These are phyloP conservation scores for Lucifuga dentata DNA, from an alignment of 2,113 vertebrate genomes.

Conservation along the genomic window DNA sequence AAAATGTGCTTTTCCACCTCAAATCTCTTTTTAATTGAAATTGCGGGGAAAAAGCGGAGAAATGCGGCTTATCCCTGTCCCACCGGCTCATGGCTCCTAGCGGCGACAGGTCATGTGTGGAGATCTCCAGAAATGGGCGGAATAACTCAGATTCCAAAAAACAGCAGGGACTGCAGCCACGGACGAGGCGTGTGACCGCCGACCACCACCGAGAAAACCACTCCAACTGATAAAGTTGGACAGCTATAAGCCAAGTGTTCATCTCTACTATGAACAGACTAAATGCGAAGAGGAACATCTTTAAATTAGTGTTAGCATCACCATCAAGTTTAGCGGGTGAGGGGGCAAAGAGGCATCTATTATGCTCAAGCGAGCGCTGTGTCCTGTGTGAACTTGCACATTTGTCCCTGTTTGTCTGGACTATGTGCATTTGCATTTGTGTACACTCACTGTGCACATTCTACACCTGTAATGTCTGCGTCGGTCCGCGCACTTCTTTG, in stretches of 20 bases:
- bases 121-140: slow-evolving; percentile 70
- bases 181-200: slow-evolving; percentile 28
- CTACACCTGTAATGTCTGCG: slow-evolving; percentile 55
- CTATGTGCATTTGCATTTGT: slow-evolving; percentile 13
- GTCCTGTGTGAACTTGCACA: slow-evolving; percentile 46
- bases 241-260: neutral
- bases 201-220: slow-evolving; percentile 27
- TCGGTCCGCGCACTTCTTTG: slow-evolving; percentile 63
- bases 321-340: slow-evolving; percentile 30
- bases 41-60: slow-evolving; percentile 54
- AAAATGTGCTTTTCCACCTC: slow-evolving; percentile 76
- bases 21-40: slow-evolving; percentile 85
- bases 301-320: slow-evolving; percentile 16
- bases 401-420: slow-evolving; percentile 25
- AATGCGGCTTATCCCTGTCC: slow-evolving; percentile 74
- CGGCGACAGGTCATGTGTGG: slow-evolving; percentile 69
- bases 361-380: neutral
- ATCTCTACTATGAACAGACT: neutral
- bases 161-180: slow-evolving; percentile 54
- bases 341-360: slow-evolving; percentile 10
- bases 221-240: slow-evolving; percentile 10
- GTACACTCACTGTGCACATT: slow-evolving; percentile 47
- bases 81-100: slow-evolving; percentile 53
- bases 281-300: neutral
- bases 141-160: slow-evolving; percentile 79